Evolutionary conservation across 1,140 invertebrate species (phyloP).

Genomic region (Cydia strobilella): DNA sequence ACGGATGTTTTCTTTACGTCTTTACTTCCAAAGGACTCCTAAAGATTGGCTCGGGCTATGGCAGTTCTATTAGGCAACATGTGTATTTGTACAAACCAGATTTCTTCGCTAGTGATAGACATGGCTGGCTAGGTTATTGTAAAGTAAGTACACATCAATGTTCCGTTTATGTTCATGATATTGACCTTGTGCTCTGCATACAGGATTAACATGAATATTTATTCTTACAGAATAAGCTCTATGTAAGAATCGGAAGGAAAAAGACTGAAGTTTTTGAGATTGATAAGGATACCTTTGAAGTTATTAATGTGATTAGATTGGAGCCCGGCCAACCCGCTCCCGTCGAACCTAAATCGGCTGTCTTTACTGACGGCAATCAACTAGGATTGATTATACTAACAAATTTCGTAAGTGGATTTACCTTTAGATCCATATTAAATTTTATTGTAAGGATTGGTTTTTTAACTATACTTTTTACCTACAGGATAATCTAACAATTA

Average conservation of each 20-base stretch:
- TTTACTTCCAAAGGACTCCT: constrained; percentile 88
- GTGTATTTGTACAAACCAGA: constrained; percentile 90
- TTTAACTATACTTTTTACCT: constrained; percentile 25
- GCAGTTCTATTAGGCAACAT: constrained; percentile 93
- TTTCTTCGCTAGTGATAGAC: constrained; percentile 87
- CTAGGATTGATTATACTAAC: constrained; percentile 89
- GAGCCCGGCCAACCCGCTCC: constrained; percentile 82
- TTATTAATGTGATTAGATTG: constrained; percentile 82
- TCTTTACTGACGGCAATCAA: constrained; percentile 92
- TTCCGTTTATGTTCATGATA: constrained; percentile 30
- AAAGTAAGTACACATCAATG: constrained; percentile 81
- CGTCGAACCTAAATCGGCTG: constrained; percentile 82
- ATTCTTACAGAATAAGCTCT: constrained; percentile 77
- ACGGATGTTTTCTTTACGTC: constrained; percentile 94
- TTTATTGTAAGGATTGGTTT: neutral
- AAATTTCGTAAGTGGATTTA: constrained; percentile 86
- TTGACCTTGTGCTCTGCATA: neutral
- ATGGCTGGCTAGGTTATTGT: constrained; percentile 92
- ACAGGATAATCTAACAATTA: constrained; percentile 91
- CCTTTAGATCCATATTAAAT: constrained; percentile 29
- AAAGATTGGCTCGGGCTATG: constrained; percentile 96
- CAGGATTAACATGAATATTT: constrained; percentile 5
- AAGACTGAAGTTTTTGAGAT: constrained; percentile 83
- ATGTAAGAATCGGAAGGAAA: constrained; percentile 81
- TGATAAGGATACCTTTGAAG: constrained; percentile 81